Evolutionary conservation across 2,888 invertebrate genomes (phyloP), one percentile per base, ranked within the genome.

Genomic region (Drosophila infuscata): DNA sequence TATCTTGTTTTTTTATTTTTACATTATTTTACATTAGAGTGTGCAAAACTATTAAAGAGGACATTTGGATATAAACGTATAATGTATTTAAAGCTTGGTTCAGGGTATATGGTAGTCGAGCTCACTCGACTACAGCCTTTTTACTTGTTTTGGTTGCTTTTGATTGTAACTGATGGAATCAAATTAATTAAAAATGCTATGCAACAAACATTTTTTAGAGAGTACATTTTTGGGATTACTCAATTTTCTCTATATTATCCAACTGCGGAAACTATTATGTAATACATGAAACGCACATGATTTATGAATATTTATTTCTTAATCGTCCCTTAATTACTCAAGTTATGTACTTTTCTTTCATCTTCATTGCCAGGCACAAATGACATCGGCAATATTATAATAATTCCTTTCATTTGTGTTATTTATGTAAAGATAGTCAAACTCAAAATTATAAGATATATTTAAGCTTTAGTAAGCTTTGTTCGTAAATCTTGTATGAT

Each of bases 271-370:
- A 30, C 0, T 9, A 20, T n/a, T n/a, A 30, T 9, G 0, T 2
- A 11, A 29, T 36, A 4, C 4, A 6, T 15, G 4, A 20, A n/a
- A n/a, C 38, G 38, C 0, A 4, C 12, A 4, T n/a, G 38, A n/a
- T 38, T 38, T 7, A n/a, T n/a, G 8, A 12, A 4, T 30, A n/a
- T 29, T 29, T 7, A 29, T 36, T 54, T 38, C n/a, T 15, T 56
- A 0, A 30, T 29, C n/a, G 2, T 36, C 9, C 11, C 0, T 20
- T 11, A 29, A 36, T 11, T 6, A n/a, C 1, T 3, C 1, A n/a
- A 5, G 25, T 53, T 0, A 17, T 0, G 5, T 17, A 17, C 17
- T 0, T 6, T 51, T 36, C 20, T 6, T 41, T 15, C 15, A 3
- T 25, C 25, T 25, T 25, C 25, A 25, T 25, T 25, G 25, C 15